Evolutionary conservation across 2,113 vertebrate species (phyloP).

Genomic region (Rhizomys pruinosus): DNA sequence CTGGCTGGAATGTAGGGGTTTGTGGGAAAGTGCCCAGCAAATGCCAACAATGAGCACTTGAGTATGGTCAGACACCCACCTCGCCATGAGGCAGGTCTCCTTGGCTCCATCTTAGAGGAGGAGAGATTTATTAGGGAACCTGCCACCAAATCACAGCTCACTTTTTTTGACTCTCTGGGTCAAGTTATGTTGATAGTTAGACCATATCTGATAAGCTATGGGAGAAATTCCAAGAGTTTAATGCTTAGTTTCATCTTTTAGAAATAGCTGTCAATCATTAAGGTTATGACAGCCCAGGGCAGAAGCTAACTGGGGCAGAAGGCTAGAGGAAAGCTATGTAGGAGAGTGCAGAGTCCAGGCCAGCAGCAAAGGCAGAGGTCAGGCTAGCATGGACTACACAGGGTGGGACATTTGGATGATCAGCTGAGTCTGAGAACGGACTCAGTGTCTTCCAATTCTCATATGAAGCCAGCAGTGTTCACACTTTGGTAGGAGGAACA

Average conservation of each 20-base stretch:
- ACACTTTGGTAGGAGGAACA: not conserved
- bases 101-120: not conserved
- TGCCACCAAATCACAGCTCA: not conserved
- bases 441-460: not conserved
- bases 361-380: not conserved
- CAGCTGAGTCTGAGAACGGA: not conserved
- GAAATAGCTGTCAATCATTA: not conserved
- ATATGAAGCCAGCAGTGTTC: too few species aligned
- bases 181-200: not conserved
- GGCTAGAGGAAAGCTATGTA: not conserved
- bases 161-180: not conserved
- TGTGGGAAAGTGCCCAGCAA: not conserved
- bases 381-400: accelerated
- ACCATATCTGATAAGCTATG: accelerated
- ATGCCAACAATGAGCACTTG: not conserved
- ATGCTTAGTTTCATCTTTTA: not conserved
- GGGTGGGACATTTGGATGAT: not conserved
- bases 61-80: not conserved
- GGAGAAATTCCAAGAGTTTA: not conserved
- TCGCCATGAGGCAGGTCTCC: not conserved
- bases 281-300: not conserved
- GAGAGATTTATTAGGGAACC: not conserved
- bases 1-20: not conserved
- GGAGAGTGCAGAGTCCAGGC: not conserved
- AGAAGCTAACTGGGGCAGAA: not conserved